These are phyloP conservation scores for Diadophis punctatus DNA, from an alignment of 2,113 vertebrate species.

Conservation along the genomic window DNA sequence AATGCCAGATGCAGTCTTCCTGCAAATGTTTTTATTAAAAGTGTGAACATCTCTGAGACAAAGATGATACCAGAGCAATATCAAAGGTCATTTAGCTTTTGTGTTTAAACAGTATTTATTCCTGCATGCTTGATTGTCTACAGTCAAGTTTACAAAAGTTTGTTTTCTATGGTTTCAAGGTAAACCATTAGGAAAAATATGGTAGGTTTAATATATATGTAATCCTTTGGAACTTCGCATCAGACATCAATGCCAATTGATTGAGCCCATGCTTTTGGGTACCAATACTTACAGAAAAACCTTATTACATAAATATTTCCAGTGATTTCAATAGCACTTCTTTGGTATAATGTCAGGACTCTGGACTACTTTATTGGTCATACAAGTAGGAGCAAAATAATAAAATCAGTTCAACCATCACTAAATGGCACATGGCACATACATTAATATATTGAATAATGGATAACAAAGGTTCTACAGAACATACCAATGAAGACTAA, in stretches of 20 bases:
- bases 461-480: constrained; percentile 2
- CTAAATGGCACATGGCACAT: not conserved
- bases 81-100: not conserved
- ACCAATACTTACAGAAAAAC: not conserved
- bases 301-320: not conserved
- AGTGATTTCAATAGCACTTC: not conserved
- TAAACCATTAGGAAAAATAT: not conserved
- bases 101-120: not conserved
- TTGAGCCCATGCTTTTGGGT: not conserved
- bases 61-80: not conserved
- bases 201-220: not conserved
- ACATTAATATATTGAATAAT: not conserved
- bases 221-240: not conserved
- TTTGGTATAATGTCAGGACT: not conserved
- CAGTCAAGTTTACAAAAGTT: not conserved
- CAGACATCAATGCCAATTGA: not conserved
- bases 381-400: constrained; percentile 13
- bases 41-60: not conserved
- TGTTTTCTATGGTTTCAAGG: not conserved
- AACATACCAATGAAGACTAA: not conserved
- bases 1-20: not conserved
- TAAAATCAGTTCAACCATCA: not conserved
- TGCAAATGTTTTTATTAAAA: not conserved
- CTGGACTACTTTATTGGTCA: not conserved
- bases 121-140: not conserved